Conservation (phyloP, 1,140 invertebrate species). For the Apis laboriosa region DNA sequence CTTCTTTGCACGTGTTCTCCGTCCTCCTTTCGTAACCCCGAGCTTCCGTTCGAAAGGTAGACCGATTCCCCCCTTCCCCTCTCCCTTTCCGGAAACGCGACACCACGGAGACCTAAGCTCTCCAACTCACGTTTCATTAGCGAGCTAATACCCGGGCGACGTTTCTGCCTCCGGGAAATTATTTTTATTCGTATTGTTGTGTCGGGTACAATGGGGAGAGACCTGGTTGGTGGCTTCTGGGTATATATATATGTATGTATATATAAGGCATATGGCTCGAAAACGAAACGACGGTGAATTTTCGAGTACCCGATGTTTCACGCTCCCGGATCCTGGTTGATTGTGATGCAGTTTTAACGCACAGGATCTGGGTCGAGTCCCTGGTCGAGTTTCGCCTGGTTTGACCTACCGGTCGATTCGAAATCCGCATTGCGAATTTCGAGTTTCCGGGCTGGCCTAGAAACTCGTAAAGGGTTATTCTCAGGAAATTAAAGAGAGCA, state of each 20-base stretch:
- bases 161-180: conserved; percentile 37
- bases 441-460: background rate
- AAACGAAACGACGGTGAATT: background rate
- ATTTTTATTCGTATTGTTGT: conserved; percentile 33
- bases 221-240: background rate
- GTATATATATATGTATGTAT: background rate
- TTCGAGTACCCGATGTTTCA: background rate
- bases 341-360: conserved; percentile 27
- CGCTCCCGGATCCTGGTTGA: background rate
- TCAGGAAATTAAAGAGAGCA: too few species aligned
- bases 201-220: conserved; percentile 1
- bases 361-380: background rate
- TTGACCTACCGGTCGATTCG: background rate
- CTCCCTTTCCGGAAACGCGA: conserved; percentile 62
- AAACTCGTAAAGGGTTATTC: background rate
- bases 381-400: background rate
- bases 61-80: background rate
- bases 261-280: conserved; percentile 26
- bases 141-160: conserved; percentile 56
- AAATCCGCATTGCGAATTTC: conserved; percentile 1
- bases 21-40: background rate
- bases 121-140: conserved; percentile 67
- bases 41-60: conserved; percentile 15
- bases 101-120: conserved; percentile 41
- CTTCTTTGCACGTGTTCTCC: background rate